Evolutionary conservation across 2,888 invertebrate species (phyloP), one percentile per base, ranked within the genome.

Genomic region (Ditula angustiorana): DNA sequence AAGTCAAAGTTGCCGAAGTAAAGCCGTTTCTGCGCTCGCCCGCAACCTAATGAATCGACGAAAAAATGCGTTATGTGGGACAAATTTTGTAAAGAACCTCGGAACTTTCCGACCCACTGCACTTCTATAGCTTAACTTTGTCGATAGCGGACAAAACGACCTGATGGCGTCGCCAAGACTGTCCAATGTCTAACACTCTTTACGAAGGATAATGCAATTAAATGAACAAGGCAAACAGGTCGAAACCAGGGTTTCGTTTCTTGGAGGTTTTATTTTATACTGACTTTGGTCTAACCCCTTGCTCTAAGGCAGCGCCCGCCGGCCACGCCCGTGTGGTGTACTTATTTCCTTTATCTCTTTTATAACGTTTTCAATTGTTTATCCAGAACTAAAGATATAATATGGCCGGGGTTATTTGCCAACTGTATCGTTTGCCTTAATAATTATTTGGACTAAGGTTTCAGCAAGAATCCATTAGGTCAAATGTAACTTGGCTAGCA

Each of bases 51-150:
- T 57, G 61, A 58, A 57, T 67, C 57, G 58, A 10, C 57, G 61
- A 49, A 67, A 67, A 37, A 69, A 65, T 83, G 79, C 80, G 83
- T 84, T 82, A 83, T 84, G 82, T 82, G 82, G 83, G 77, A 73
- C 77, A 80, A 74, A 78, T 87, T 85, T 85, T 84, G 81, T 81
- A 83, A 84, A 83, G 79, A 83, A 79, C 82, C 80, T 79, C 79
- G 16, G 82, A 82, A 85, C 76, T 86, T 86, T 86, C 84, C 86
- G 81, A 78, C 73, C 81, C 85, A 83, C 71, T 87, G 87, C 88
- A 85, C 82, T 77, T 82, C 82, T 86, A 87, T 86, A 85, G 83
- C 77, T 72, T 74, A 90, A 90, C 75, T 90, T 88, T 75, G 78
- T 68, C 83, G 81, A 84, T 85, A 83, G 86, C 81, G 78, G 77